phyloP scores from a whole-genome alignment of 64 coral and sea anemone genomes.

The Pachyseris speciosa region DNA sequence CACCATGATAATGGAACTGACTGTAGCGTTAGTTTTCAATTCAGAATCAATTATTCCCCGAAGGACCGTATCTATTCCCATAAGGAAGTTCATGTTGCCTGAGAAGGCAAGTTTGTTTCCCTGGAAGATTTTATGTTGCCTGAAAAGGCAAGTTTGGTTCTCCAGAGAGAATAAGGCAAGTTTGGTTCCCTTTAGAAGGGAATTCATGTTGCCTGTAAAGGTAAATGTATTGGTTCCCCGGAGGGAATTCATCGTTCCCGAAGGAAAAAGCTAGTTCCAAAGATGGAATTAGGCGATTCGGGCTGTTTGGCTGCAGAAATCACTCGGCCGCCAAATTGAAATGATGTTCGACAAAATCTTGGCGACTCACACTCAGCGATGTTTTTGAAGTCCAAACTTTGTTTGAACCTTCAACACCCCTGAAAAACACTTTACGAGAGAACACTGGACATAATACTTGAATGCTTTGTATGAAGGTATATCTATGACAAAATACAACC shows the following conservation, averaged over 20 bases:
- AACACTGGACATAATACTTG: too few species aligned
- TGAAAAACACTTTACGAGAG: too few species aligned
- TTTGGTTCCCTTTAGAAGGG: conserved; percentile 36
- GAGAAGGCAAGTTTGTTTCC: conserved; percentile 50
- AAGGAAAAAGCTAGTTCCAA: background rate
- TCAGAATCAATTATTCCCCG: conserved; percentile 65
- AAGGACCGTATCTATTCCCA: too few species aligned
- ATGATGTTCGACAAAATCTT: conserved; percentile 62
- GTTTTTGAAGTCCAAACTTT: conserved; percentile 16
- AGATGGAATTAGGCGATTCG: conserved; percentile 42
- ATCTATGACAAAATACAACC: too few species aligned
- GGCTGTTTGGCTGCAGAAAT: conserved; percentile 11
- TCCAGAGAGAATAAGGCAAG: conserved; percentile 50
- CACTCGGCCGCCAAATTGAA: conserved; percentile 42
- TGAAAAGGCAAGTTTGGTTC: too few species aligned
- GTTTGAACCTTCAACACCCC: too few species aligned
- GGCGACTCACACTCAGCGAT: conserved; percentile 20
- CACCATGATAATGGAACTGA: conserved; percentile 57
- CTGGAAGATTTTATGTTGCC: conserved; percentile 52
- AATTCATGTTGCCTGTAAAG: conserved; percentile 2
- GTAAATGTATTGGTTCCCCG: background rate
- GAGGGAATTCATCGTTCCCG: background rate
- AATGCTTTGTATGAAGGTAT: too few species aligned
- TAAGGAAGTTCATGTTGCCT: conserved; percentile 65
- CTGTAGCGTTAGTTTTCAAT: conserved; percentile 68